Evolutionary conservation across 2,113 vertebrate genomes (phyloP).

Genomic region (Cyanoderma ruficeps): DNA sequence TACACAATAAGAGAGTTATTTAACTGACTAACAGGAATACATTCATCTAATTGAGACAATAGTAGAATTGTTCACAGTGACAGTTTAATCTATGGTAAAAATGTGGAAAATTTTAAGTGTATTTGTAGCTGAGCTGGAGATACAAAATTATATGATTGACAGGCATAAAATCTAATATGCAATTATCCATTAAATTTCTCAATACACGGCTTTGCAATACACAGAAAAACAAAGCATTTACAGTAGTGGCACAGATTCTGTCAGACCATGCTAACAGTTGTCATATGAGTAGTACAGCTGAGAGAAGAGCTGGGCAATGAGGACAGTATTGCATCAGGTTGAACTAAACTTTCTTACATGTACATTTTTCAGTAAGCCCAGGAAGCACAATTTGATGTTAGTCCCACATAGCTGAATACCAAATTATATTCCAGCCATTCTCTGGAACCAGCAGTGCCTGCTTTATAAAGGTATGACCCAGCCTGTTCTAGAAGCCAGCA

Average conservation of each 20-base stretch:
- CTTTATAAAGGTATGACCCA: background rate
- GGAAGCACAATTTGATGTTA: background rate
- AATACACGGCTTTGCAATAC: background rate
- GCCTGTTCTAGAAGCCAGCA: background rate
- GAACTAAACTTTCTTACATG: background rate
- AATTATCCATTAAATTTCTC: background rate
- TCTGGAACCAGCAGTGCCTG: background rate
- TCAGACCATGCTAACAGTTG: background rate
- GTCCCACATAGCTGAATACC: background rate
- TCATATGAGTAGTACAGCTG: background rate
- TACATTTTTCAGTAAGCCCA: background rate
- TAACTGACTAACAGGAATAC: background rate
- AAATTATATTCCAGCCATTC: background rate
- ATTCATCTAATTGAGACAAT: background rate
- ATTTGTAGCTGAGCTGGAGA: background rate
- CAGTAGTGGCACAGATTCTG: background rate
- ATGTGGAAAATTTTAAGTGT: background rate
- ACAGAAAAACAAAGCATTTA: background rate
- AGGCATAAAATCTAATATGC: background rate
- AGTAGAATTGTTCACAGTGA: background rate
- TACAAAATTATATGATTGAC: background rate
- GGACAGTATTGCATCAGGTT: background rate
- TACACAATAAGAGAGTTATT: background rate
- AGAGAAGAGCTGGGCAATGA: background rate
- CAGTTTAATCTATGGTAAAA: constrained; percentile 21